These are phyloP conservation scores for Pantherophis guttatus DNA, from an alignment of 2,113 vertebrate genomes.

Conservation along the genomic window DNA sequence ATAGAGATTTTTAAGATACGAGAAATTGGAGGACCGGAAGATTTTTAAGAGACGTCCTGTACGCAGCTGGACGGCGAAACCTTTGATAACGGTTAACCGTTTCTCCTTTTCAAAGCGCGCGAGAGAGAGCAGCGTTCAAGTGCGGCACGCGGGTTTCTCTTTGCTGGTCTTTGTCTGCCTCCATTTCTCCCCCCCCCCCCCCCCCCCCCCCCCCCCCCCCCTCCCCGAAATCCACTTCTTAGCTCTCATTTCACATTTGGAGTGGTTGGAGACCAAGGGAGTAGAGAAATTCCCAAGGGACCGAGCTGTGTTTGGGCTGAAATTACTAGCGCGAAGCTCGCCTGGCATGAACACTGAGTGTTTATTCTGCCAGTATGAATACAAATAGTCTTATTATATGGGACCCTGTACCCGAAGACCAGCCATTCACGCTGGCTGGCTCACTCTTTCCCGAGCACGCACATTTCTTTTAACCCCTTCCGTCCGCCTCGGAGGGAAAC, in stretches of 20 bases:
- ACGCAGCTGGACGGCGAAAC: neutral
- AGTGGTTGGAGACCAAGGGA: constrained; percentile 73
- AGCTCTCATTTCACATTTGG: constrained; percentile 66
- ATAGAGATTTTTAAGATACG: neutral
- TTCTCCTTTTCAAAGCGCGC: constrained; percentile 9
- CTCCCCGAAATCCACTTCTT: constrained; percentile 42
- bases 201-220: neutral
- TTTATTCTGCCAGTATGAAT: constrained; percentile 83
- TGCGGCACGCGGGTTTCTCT: constrained; percentile 50
- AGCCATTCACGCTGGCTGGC: neutral
- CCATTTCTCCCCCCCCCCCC: too few species aligned
- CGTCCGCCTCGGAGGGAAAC: constrained; percentile 6
- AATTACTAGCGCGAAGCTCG: constrained; percentile 80
- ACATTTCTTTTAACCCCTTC: constrained; percentile 70
- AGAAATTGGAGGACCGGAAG: constrained; percentile 58
- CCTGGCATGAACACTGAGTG: constrained; percentile 81
- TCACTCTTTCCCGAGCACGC: constrained; percentile 15
- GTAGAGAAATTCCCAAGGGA: constrained; percentile 74
- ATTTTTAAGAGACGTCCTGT: neutral
- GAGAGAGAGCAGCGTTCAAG: constrained; percentile 18
- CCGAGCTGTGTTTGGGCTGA: constrained; percentile 76
- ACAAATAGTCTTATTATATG: constrained; percentile 84
- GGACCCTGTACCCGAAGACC: constrained; percentile 77
- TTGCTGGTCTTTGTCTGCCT: constrained; percentile 65
- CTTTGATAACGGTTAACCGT: neutral